phyloP scores from a whole-genome alignment of 2,888 invertebrate genomes.

The Lithophane leautieri region DNA sequence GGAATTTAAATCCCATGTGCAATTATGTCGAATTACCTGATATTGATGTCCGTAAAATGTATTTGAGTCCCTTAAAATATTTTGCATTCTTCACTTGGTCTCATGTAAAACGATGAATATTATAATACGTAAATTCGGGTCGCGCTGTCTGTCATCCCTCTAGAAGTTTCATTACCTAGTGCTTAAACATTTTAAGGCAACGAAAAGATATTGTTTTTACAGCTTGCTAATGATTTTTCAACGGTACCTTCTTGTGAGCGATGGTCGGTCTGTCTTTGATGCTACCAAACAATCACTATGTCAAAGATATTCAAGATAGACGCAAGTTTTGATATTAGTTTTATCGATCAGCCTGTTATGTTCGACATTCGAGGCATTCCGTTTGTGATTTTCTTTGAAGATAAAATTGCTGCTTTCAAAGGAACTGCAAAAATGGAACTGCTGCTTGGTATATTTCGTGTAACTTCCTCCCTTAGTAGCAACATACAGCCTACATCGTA shows the following conservation, averaged over 20 bases:
- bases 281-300: slow-evolving; percentile 48
- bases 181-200: slow-evolving; percentile 50
- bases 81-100: slow-evolving; percentile 19
- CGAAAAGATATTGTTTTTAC: slow-evolving; percentile 64
- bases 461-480: slow-evolving; percentile 30
- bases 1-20: slow-evolving; percentile 32
- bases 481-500: slow-evolving; percentile 16
- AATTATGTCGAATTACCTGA: slow-evolving; percentile 38
- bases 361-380: slow-evolving; percentile 39
- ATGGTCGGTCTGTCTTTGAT: slow-evolving; percentile 38
- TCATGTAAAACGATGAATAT: slow-evolving; percentile 42
- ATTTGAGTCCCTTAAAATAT: slow-evolving; percentile 10
- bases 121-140: slow-evolving; percentile 66
- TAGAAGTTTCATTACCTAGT: slow-evolving; percentile 71
- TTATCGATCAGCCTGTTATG: slow-evolving; percentile 51
- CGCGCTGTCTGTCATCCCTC: slow-evolving; percentile 70
- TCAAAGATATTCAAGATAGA: slow-evolving; percentile 50
- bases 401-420: slow-evolving; percentile 42
- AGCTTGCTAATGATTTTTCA: slow-evolving; percentile 44
- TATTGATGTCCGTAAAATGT: slow-evolving; percentile 34
- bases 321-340: slow-evolving; percentile 59
- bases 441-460: slow-evolving; percentile 33
- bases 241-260: slow-evolving; percentile 25
- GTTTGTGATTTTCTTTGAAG: slow-evolving; percentile 41
- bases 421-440: slow-evolving; percentile 43